Base-by-base conservation (phyloP, 2,888 invertebrate genomes). In the Isotomurus palustris region DNA sequence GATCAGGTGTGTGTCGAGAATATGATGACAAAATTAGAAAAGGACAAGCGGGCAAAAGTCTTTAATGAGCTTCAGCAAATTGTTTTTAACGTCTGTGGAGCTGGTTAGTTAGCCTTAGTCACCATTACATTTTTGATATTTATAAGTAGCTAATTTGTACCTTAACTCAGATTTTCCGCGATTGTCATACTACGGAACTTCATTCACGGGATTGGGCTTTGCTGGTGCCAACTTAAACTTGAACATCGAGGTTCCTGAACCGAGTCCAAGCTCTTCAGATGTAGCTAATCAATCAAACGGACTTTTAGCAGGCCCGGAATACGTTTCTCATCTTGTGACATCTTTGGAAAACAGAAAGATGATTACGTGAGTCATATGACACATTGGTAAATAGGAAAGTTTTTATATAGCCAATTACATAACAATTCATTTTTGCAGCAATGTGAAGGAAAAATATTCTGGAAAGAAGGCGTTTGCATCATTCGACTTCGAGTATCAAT, bases 151-250 rank as follows among this genome's bases (percentile, higher is more conserved):
- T 43, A 22, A 43, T 22, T 5, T 19, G 6, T 22, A 14, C 43
- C 6, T n/a, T 66, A 60, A 50, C 48, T 69, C 29, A 66, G 71
- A 63, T 28, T 71, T 69, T 48, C 55, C 65, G 8, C 69, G n/a
- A n/a, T n/a, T 77, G 10, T 63, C 70, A 12, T 49, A 78, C 55
- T 78, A 75, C 70, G 79, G 79, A 1, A 78, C 78, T 2, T 75
- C 77, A 2, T 62, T 72, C 47, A 72, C 73, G 50, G 75, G 76
- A 5, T 73, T 77, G 65, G 78, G 75, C 2, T 70, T 78, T 53
- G 73, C 73, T 61, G 58, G 68, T 38, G 73, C 75, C 58, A 75
- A 78, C 69, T 70, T 79, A 6, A 78, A 79, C 68, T 70, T 79
- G 70, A 68, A 70, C 22, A 35, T 68, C n/a, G 49, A 45, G 35